phyloP scores from a whole-genome alignment of 2,888 invertebrate species.

The Caradrina clavipalpis region DNA sequence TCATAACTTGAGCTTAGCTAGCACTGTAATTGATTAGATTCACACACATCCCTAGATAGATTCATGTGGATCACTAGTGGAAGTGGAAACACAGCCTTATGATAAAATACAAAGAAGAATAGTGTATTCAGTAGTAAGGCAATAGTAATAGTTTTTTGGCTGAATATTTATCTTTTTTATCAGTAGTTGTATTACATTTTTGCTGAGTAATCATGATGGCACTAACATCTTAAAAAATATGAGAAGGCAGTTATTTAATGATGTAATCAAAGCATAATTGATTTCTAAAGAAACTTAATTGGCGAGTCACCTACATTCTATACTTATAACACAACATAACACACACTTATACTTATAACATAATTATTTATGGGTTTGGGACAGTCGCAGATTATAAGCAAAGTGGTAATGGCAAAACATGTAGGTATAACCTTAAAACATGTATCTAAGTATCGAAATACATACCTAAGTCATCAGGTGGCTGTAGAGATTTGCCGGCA shows the following conservation, averaged over 20 bases:
- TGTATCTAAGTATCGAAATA: constrained; percentile 4
- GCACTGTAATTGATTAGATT: no score
- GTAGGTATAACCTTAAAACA: neutral
- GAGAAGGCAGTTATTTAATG: neutral
- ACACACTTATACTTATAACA: neutral
- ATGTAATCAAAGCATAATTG: neutral
- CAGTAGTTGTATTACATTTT: constrained; percentile 8
- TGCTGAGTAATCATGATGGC: constrained; percentile 21
- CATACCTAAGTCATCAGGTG: constrained; percentile 86
- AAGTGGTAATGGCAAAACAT: neutral
- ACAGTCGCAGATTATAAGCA: neutral
- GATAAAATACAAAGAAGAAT: neutral
- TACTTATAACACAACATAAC: neutral
- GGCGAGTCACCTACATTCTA: neutral
- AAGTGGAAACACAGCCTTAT: neutral
- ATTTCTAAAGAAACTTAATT: neutral
- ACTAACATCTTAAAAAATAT: neutral
- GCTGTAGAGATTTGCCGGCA: constrained; percentile 85
- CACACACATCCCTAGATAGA: no score
- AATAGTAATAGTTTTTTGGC: neutral
- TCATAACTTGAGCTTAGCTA: no score
- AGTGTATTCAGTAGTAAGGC: neutral
- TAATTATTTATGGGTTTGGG: neutral
- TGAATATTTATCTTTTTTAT: constrained; percentile 17
- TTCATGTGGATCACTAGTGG: no score